A percentile compares a stretch with the other conserved stretches of the same genome.
phyloP scores from a whole-genome alignment of 2,888 invertebrate species.

The Chymomyza caudatula region DNA sequence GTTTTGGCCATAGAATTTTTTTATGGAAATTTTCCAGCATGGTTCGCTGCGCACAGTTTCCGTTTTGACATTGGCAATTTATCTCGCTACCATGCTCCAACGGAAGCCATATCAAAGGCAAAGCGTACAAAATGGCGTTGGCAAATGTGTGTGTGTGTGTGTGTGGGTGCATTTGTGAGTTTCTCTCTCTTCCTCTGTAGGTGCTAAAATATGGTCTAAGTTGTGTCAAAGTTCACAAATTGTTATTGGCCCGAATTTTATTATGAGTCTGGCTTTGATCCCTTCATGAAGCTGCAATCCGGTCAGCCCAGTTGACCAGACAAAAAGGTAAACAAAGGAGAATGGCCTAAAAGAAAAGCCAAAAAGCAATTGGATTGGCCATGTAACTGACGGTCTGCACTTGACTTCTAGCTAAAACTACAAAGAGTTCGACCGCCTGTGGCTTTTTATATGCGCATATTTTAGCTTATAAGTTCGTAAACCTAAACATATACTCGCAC shows the following conservation, averaged over 20 bases:
- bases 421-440: not conserved
- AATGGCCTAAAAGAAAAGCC: conserved; percentile 16
- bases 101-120: conserved; percentile 6
- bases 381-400: not conserved
- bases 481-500: conserved; percentile 23
- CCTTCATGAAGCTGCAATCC: conserved; percentile 31
- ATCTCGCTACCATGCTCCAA: not conserved
- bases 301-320: conserved; percentile 23
- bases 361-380: conserved; percentile 5
- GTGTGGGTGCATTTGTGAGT: not conserved
- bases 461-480: conserved; percentile 25
- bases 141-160: not conserved
- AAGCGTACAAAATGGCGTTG: conserved; percentile 1
- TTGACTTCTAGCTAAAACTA: conserved; percentile 16
- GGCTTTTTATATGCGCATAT: conserved; percentile 37
- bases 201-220: conserved; percentile 24
- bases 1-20: conserved; percentile 36
- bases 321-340: conserved; percentile 46
- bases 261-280: conserved; percentile 19
- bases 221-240: conserved; percentile 49
- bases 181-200: conserved; percentile 9
- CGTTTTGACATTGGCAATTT: conserved; percentile 23
- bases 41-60: conserved; percentile 56
- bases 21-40: conserved; percentile 57
- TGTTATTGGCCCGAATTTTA: conserved; percentile 28